These are phyloP conservation scores for Drosophila nigricruria DNA, from an alignment of 2,888 invertebrate species.

Conservation along the genomic window DNA sequence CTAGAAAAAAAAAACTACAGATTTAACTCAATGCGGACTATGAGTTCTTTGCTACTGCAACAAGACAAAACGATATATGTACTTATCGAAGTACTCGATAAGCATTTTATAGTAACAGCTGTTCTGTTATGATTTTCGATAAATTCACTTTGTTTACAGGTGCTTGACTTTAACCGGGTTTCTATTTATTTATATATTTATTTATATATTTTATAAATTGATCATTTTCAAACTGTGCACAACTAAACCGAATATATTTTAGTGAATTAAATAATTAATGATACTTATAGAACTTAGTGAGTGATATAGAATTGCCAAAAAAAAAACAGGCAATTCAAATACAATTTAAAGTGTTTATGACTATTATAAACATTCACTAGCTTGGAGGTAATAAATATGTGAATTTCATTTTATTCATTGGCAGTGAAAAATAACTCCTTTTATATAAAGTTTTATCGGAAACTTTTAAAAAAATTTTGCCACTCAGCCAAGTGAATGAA, in stretches of 20 bases:
- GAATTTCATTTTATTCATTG: background rate
- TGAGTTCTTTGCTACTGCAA: no score
- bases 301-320: background rate
- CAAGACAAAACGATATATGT: background rate
- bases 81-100: background rate
- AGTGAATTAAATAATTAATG: background rate
- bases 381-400: no score
- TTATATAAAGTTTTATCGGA: background rate
- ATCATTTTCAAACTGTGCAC: background rate
- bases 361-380: no score
- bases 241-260: background rate
- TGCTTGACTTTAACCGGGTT: background rate
- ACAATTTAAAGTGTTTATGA: background rate
- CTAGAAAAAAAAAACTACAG: background rate
- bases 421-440: background rate
- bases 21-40: no score
- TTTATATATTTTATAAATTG: background rate
- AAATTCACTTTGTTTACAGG: background rate
- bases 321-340: background rate
- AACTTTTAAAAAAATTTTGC: background rate
- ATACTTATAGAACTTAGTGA: background rate
- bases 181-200: background rate
- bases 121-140: background rate
- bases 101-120: background rate
- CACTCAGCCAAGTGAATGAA: background rate